These are phyloP conservation scores for Gasterosteus aculeatus DNA, from an alignment of 2,113 vertebrate genomes.

Conservation along the genomic window DNA sequence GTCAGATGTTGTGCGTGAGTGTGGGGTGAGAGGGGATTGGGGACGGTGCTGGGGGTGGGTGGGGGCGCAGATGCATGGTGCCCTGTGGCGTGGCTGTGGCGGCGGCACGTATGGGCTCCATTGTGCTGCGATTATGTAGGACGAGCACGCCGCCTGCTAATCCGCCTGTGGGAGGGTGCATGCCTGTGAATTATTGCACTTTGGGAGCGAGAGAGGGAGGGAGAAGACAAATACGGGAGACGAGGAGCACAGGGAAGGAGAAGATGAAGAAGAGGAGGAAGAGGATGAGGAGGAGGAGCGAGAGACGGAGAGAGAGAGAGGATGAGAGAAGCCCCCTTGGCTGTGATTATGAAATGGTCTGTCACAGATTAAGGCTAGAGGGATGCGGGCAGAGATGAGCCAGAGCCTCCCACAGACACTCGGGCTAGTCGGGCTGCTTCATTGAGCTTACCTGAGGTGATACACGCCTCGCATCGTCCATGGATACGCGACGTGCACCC, in stretches of 20 bases:
- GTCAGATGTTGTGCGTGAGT: conserved; percentile 47
- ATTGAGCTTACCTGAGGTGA: conserved; percentile 84
- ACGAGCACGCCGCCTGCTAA: conserved; percentile 81
- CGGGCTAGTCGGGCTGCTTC: conserved; percentile 80
- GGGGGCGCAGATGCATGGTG: conserved; percentile 64
- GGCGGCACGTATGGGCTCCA: conserved; percentile 73
- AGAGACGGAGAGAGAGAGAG: conserved; percentile 46
- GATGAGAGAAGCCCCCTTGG: conserved; percentile 80
- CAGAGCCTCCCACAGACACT: conserved; percentile 84
- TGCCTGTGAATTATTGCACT: conserved; percentile 83
- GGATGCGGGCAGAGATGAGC: conserved; percentile 83
- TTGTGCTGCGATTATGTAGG: conserved; percentile 84
- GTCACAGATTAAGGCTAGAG: conserved; percentile 86
- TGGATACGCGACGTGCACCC: conserved; percentile 62
- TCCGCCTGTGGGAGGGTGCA: conserved; percentile 84
- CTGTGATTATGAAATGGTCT: conserved; percentile 88
- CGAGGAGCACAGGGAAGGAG: conserved; percentile 53
- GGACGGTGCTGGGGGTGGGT: conserved; percentile 29
- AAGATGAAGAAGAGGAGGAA: conserved; percentile 40
- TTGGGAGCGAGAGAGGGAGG: conserved; percentile 51
- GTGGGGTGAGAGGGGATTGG: no score
- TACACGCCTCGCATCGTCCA: conserved; percentile 77
- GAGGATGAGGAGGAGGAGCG: conserved; percentile 32
- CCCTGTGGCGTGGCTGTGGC: conserved; percentile 72
- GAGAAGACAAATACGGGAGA: conserved; percentile 26